Percentiles rank a stretch among this genome's conserved stretches.
These are phyloP conservation scores for Loripinus fragilis DNA, from an alignment of 2,888 invertebrate genomes.

Conservation along the genomic window DNA sequence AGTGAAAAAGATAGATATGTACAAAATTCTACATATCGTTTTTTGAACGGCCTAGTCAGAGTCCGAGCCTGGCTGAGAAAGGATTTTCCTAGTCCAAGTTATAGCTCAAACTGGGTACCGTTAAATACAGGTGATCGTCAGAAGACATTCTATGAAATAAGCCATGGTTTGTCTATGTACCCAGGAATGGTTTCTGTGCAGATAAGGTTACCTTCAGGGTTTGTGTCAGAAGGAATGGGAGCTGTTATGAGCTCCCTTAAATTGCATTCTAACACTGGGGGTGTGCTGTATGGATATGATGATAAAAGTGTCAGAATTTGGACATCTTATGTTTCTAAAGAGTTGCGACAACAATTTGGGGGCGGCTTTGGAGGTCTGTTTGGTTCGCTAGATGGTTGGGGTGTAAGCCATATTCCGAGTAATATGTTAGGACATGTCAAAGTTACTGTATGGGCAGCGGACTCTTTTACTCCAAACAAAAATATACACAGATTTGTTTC, in stretches of 20 bases:
- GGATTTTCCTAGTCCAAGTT: background rate
- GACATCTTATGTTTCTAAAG: constrained; percentile 19
- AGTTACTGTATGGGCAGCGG: constrained; percentile 17
- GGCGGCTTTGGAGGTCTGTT: background rate
- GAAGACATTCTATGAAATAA: background rate
- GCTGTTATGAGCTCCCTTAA: background rate
- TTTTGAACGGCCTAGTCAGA: background rate
- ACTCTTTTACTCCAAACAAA: background rate
- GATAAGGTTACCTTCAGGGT: background rate
- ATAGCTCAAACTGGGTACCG: background rate
- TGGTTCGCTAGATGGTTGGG: constrained; percentile 31
- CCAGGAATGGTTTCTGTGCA: background rate
- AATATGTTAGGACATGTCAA: constrained; percentile 16
- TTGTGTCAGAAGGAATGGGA: constrained; percentile 1
- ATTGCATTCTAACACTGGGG: constrained; percentile 22
- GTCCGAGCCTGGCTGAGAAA: background rate
- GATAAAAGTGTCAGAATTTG: constrained; percentile 36
- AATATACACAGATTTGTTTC: background rate
- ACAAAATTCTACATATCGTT: background rate
- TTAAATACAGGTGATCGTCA: background rate
- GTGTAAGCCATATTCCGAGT: background rate
- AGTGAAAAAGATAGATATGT: background rate
- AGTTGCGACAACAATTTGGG: background rate
- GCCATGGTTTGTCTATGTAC: background rate
- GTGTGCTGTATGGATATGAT: constrained; percentile 32